A percentile compares a stretch with the other conserved stretches of the same genome.
phyloP scores from a whole-genome alignment of 2,113 vertebrate species.

The Meleagris gallopavo region DNA sequence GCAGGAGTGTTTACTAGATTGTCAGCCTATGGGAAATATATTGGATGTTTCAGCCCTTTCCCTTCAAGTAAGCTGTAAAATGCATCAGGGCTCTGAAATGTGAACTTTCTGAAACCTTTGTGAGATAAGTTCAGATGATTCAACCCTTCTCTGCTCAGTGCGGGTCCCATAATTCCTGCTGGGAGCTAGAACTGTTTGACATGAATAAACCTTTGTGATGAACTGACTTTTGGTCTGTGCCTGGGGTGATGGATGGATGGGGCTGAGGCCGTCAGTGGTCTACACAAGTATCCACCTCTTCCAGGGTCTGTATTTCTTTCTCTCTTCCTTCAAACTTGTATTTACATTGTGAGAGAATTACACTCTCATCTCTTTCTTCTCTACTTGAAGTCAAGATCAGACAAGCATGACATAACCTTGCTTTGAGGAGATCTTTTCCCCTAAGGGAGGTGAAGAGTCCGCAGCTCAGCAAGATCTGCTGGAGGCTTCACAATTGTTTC shows the following conservation, averaged over 20 bases:
- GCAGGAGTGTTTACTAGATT: conserved; percentile 65
- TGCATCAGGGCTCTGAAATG: background rate
- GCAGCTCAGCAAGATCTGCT: background rate
- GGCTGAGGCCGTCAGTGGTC: background rate
- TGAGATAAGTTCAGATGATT: conserved; percentile 28
- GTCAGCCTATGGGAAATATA: conserved; percentile 59
- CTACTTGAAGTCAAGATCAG: background rate
- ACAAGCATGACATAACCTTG: background rate
- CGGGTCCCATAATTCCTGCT: conserved; percentile 11
- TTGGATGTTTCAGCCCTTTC: conserved; percentile 58
- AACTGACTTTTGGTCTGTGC: background rate
- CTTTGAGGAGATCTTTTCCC: background rate
- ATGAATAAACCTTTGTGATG: conserved; percentile 11
- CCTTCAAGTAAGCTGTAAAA: conserved; percentile 62
- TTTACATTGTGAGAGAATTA: background rate
- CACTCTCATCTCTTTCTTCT: background rate
- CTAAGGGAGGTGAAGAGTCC: background rate
- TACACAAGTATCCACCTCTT: background rate
- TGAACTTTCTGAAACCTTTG: conserved; percentile 51
- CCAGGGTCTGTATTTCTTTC: background rate
- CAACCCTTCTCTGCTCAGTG: conserved; percentile 29
- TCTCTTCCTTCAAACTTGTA: background rate
- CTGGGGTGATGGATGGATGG: background rate
- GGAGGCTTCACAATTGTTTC: background rate
- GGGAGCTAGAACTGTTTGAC: conserved; percentile 20